These are phyloP conservation scores for Eclectus roratus DNA, from an alignment of 2,113 vertebrate species.

Conservation along the genomic window DNA sequence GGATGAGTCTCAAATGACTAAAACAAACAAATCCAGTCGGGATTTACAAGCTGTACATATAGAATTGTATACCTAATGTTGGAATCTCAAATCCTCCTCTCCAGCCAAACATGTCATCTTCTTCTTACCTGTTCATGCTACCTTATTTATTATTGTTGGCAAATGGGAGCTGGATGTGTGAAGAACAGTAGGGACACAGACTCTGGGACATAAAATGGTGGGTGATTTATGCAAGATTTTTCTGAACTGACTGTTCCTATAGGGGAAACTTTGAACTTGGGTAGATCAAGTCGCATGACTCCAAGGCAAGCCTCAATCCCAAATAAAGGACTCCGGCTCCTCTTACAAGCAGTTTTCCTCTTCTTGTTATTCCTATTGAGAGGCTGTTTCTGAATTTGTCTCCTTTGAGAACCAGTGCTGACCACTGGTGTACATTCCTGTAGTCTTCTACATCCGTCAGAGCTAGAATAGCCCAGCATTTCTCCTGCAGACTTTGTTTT, in stretches of 20 bases:
- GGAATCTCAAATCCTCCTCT: neutral
- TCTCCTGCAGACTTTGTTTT: neutral
- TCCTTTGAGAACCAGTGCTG: neutral
- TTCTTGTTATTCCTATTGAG: neutral
- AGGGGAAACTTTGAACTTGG: neutral
- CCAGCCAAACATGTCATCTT: neutral
- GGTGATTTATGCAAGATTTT: neutral
- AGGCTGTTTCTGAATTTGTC: neutral
- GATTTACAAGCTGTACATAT: neutral
- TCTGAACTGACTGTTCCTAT: neutral
- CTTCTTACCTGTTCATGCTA: neutral
- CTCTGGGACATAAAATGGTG: neutral
- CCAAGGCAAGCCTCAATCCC: neutral
- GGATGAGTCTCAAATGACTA: constrained; percentile 20
- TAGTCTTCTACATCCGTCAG: neutral
- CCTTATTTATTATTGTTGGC: neutral
- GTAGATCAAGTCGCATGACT: neutral
- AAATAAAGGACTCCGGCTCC: neutral
- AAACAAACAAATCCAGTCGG: neutral
- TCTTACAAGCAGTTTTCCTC: neutral
- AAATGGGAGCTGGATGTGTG: neutral
- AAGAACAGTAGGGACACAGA: neutral
- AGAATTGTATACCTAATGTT: neutral
- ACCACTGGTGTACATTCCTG: neutral
- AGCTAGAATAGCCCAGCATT: neutral